Base-by-base conservation (phyloP, 2,113 vertebrate species). In the Litocranius walleri region DNA sequence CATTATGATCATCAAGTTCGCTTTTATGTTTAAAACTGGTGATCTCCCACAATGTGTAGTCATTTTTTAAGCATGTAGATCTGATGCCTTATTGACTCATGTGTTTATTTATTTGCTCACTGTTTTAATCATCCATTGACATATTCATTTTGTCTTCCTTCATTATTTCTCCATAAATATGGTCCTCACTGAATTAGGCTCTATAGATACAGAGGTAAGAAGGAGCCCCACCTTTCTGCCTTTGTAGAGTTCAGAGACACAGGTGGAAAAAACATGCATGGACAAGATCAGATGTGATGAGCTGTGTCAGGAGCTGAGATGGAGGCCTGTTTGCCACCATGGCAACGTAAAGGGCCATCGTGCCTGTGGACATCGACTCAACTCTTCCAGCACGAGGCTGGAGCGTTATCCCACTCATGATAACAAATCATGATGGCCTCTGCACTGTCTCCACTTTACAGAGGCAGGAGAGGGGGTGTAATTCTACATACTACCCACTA, bases 41-140 rank as follows among this genome's bases (percentile, higher is more conserved):
- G 13, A 17, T 71, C 25, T 74, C 50, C 40, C 17, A 10, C 36
- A 8, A 40, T 40, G 52, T 59, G 17, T 30, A 74, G 23, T 77
- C 7, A 50, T 83, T 7, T 57, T 80, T 82, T 59, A 48, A 81
- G 33, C 15, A 10, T 12, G 5, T 11, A 64, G 74, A 74, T 27
- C 21, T 40, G n/a, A 36, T 27, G 52, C 7, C 40, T 64, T 59
- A 3, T 67, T 17, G 25, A 88, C 45, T 33, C 33, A 3, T 7
- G 48, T 12, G 5, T 61, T 40, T 56, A 29, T 74, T 77, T 64
- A 40, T 88, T 48, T 33, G 11, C 16, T 50, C 25, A 25, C 2
- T 29, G 23, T 62, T 80, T 98, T 97, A 97, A 96, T 97, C 91
- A 62, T 95, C 27, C 15, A 48, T 67, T 94, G 97, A 97, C 95